Evolutionary conservation across 2,113 vertebrate species (phyloP).

Genomic region (Esox niger): DNA sequence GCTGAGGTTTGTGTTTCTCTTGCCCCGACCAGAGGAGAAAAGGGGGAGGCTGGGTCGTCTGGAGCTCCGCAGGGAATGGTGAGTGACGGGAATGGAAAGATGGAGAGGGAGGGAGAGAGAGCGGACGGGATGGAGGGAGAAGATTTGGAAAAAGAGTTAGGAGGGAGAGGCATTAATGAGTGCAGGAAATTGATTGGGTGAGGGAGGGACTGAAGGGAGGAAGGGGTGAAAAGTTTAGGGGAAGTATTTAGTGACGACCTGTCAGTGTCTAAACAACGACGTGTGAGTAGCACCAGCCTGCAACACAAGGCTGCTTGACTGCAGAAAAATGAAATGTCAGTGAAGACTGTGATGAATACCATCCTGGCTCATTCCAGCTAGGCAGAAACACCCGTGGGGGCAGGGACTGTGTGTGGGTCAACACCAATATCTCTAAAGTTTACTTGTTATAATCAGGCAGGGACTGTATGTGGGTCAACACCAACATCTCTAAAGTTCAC

Average conservation of each 20-base stretch:
- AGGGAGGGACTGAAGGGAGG: background rate
- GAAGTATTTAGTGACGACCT: slow-evolving; percentile 32
- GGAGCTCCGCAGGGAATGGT: slow-evolving; percentile 44
- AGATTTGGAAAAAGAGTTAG: background rate
- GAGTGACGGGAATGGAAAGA: background rate
- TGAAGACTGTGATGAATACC: slow-evolving; percentile 28
- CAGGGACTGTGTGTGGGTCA: slow-evolving; percentile 8
- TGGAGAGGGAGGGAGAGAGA: background rate
- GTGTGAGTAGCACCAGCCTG: slow-evolving; percentile 19
- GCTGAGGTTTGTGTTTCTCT: slow-evolving; percentile 12
- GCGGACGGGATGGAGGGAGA: too few species aligned
- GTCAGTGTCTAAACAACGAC: slow-evolving; percentile 23
- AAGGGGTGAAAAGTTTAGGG: background rate
- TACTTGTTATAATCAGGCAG: too few species aligned
- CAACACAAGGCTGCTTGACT: slow-evolving; percentile 27
- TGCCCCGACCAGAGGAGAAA: background rate
- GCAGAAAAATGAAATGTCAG: slow-evolving; percentile 31
- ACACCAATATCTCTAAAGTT: background rate
- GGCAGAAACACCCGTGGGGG: slow-evolving; percentile 30
- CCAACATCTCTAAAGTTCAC: background rate
- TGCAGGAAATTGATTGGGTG: background rate
- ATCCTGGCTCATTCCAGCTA: slow-evolving; percentile 16
- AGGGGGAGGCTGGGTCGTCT: background rate
- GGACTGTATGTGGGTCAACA: slow-evolving; percentile 7
- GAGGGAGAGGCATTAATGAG: background rate